Percentiles rank a stretch among this genome's conserved stretches.
Conservation (phyloP, 1,140 invertebrate species). For the Bathynomus jamesi region DNA sequence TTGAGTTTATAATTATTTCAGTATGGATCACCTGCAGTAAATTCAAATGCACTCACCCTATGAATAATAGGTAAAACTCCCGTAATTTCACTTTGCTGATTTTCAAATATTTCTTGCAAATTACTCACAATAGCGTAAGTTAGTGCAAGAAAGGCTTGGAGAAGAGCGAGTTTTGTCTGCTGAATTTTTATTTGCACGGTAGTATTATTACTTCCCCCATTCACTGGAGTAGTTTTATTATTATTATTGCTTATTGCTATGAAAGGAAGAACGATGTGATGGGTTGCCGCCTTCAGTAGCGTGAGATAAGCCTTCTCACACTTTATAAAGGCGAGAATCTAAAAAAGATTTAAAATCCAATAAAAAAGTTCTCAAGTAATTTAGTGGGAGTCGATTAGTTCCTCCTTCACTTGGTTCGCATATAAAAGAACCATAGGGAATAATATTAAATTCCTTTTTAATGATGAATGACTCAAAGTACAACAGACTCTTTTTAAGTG, state of each 20-base stretch:
- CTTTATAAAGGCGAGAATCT: background rate
- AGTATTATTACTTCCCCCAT: background rate
- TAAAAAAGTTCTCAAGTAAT: no score
- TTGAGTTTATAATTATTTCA: no score
- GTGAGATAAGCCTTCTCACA: background rate
- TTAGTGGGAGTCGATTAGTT: no score
- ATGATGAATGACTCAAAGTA: no score
- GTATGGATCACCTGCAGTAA: no score
- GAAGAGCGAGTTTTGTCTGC: background rate
- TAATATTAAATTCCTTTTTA: no score
- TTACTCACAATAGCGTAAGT: background rate
- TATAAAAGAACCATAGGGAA: no score
- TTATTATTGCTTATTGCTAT: background rate
- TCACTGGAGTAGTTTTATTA: background rate
- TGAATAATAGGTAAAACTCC: background rate
- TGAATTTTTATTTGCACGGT: background rate
- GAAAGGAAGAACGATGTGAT: background rate
- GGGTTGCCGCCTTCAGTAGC: background rate
- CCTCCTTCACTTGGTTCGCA: no score
- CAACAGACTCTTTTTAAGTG: no score
- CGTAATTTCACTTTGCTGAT: background rate
- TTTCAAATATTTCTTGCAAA: background rate
- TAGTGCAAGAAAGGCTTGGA: background rate
- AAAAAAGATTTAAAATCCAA: no score
- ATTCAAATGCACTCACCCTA: background rate